Evolutionary conservation across 64 coral and sea anemone genomes (phyloP).

Genomic region (Stichodactyla mertensii): DNA sequence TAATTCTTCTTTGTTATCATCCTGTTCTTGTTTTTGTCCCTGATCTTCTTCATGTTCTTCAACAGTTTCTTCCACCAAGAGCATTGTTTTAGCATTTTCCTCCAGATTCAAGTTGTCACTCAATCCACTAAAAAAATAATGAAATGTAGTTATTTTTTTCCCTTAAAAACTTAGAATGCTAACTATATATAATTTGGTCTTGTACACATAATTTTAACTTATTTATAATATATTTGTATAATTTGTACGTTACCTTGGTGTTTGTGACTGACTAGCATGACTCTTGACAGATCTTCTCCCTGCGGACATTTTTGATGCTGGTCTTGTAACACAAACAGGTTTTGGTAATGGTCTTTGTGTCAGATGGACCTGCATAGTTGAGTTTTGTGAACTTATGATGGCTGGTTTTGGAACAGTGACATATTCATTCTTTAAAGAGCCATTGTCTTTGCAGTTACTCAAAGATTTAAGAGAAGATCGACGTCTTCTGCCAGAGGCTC

Average conservation of each 20-base stretch:
- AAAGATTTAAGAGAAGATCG: neutral
- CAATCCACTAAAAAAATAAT: neutral
- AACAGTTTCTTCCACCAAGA: neutral
- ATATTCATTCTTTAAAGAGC: neutral
- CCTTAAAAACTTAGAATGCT: neutral
- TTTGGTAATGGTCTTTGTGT: neutral
- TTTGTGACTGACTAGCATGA: neutral
- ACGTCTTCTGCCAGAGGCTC: neutral
- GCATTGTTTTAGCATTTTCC: neutral
- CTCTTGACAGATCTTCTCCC: slow-evolving; percentile 11
- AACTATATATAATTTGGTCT: too few relatives aligned
- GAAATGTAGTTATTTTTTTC: neutral
- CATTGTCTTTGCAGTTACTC: neutral
- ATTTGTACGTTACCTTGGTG: neutral
- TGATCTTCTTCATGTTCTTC: neutral
- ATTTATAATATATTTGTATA: neutral
- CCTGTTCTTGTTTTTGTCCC: neutral
- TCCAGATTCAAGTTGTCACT: neutral
- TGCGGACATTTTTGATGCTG: neutral
- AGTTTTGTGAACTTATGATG: slow-evolving; percentile 47
- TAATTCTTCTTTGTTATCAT: neutral
- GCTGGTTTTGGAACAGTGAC: slow-evolving; percentile 42
- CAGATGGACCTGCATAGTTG: slow-evolving; percentile 41
- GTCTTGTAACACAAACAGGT: slow-evolving; percentile 15
- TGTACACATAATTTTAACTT: too few relatives aligned